These are phyloP conservation scores for Tiliacea citrago DNA, from an alignment of 2,888 invertebrate genomes.

Conservation along the genomic window DNA sequence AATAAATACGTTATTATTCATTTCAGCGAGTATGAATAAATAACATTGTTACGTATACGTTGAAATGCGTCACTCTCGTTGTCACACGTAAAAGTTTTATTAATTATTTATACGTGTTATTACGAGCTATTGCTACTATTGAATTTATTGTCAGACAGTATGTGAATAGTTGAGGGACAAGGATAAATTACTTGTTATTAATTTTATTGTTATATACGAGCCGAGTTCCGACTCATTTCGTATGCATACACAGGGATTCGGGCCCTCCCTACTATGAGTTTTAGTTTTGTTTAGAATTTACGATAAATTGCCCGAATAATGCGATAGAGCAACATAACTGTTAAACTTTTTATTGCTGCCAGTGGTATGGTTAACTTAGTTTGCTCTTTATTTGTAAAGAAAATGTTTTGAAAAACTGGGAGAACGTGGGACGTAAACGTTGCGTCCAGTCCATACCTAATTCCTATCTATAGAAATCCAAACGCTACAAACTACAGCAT, in stretches of 20 bases:
- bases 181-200: slow-evolving; percentile 79
- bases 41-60: slow-evolving; percentile 63
- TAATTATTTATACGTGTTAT: slow-evolving; percentile 72
- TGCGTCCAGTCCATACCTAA: slow-evolving; percentile 81
- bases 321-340: slow-evolving; percentile 20
- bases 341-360: slow-evolving; percentile 54
- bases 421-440: slow-evolving; percentile 50
- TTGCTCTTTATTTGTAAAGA: slow-evolving; percentile 19
- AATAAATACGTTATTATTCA: slow-evolving; percentile 67
- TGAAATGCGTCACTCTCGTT: slow-evolving; percentile 70
- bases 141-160: slow-evolving; percentile 61
- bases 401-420: slow-evolving; percentile 1
- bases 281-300: slow-evolving; percentile 58
- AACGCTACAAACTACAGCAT: slow-evolving; percentile 82
- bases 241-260: slow-evolving; percentile 75
- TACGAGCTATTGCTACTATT: slow-evolving; percentile 62
- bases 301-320: slow-evolving; percentile 49
- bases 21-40: slow-evolving; percentile 65
- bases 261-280: slow-evolving; percentile 48
- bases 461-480: slow-evolving; percentile 83
- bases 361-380: slow-evolving; percentile 19
- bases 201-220: slow-evolving; percentile 74
- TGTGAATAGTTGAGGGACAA: slow-evolving; percentile 69
- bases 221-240: slow-evolving; percentile 69
- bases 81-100: slow-evolving; percentile 72